phyloP scores from a whole-genome alignment of 1,140 invertebrate species.

The Triops cancriformis region DNA sequence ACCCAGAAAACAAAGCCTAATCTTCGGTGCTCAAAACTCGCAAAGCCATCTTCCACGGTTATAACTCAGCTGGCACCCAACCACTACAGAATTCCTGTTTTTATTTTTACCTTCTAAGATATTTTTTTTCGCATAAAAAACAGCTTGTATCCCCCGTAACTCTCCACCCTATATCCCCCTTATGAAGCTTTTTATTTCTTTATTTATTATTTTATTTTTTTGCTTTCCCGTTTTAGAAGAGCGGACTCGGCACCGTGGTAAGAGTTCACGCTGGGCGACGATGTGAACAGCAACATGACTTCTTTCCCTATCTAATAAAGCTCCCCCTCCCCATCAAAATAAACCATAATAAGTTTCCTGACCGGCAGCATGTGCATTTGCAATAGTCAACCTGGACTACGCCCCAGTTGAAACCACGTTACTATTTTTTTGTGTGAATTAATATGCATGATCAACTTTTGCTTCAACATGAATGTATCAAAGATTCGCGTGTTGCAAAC shows the following conservation, averaged over 20 bases:
- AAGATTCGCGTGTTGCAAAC: no score
- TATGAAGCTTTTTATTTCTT: background rate
- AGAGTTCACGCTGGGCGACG: background rate
- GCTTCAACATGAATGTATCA: no score
- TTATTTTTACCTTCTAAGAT: background rate
- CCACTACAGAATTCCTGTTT: background rate
- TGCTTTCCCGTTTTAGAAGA: background rate
- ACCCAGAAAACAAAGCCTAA: background rate
- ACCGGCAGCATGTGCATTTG: background rate
- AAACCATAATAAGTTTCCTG: conserved; percentile 11
- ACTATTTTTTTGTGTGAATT: no score
- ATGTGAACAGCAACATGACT: conserved; percentile 10
- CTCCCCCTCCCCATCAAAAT: background rate
- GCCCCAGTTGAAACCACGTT: background rate
- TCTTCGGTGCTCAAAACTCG: background rate
- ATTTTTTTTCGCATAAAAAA: background rate
- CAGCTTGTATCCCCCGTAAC: no score
- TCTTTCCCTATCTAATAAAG: conserved; percentile 10
- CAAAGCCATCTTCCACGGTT: background rate
- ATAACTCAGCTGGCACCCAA: background rate
- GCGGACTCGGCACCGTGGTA: background rate
- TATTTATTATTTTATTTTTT: background rate
- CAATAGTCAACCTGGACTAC: background rate
- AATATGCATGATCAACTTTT: no score
- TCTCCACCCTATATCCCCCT: no score